Conservation (phyloP, 35 echinoderm and acorn worm genomes). For the Nesometra sesokonis region DNA sequence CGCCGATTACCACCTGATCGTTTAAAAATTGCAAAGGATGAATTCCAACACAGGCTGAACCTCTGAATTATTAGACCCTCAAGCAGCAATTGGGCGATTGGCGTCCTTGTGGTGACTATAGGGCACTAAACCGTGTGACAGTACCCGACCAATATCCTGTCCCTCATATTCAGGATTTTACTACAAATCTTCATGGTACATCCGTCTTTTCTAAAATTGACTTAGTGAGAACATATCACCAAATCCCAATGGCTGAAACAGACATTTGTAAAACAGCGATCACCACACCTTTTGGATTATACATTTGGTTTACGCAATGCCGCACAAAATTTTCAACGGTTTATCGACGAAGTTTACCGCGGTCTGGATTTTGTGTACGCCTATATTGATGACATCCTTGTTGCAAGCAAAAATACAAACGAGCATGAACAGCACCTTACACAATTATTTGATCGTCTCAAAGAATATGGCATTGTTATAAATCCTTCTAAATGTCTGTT, state of each 20-base stretch:
- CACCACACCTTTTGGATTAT: constrained; percentile 9
- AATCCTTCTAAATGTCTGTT: constrained; percentile 19
- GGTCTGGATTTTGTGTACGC: constrained; percentile 19
- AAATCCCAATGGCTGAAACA: not conserved
- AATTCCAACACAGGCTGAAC: constrained; percentile 53
- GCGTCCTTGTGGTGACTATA: constrained; percentile 20
- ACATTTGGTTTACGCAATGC: not conserved
- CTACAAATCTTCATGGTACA: not conserved
- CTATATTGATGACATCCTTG: constrained; percentile 15
- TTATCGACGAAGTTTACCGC: constrained; percentile 13
- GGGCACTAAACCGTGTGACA: not conserved
- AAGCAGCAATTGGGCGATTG: constrained; percentile 35
- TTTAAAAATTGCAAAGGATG: constrained; percentile 12
- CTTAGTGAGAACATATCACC: constrained; percentile 21
- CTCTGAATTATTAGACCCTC: constrained; percentile 37
- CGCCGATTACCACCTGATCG: constrained; percentile 15
- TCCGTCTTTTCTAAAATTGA: not conserved
- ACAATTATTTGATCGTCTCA: constrained; percentile 19
- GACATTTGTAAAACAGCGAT: constrained; percentile 11
- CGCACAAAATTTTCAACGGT: not conserved
- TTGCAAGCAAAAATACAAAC: not conserved
- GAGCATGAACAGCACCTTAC: constrained; percentile 21
- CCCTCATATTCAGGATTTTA: constrained; percentile 14
- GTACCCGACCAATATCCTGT: constrained; percentile 11
- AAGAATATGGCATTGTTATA: constrained; percentile 26